Percentiles rank a stretch among this genome's conserved stretches.
These are phyloP conservation scores for Actinopyga echinites DNA, from an alignment of 53 echinoderm and acorn worm species.

Conservation along the genomic window DNA sequence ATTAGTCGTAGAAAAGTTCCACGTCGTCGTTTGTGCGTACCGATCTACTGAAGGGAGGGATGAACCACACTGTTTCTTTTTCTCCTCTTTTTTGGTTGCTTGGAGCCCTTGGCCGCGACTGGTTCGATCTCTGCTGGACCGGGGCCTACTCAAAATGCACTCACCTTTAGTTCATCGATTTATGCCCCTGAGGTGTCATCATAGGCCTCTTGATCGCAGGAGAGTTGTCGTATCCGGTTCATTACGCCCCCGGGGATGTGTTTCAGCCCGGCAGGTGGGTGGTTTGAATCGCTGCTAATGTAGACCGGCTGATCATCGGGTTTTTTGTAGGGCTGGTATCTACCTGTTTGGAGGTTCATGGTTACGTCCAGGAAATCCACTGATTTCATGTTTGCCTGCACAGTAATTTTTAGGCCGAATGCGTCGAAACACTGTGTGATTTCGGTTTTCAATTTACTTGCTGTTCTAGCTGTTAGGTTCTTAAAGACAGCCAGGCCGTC, in stretches of 20 bases:
- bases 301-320: slow-evolving; percentile 27
- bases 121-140: not conserved
- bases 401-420: not conserved
- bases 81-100: not conserved
- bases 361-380: slow-evolving; percentile 27
- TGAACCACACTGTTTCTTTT: not conserved
- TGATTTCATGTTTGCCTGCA: slow-evolving; percentile 11
- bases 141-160: not conserved
- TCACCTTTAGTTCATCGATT: not conserved
- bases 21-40: too few species aligned
- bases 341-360: slow-evolving; percentile 28
- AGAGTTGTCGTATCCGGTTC: not conserved
- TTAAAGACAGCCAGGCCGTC: not conserved
- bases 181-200: not conserved
- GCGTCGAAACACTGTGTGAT: not conserved
- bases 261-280: slow-evolving; percentile 27
- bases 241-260: slow-evolving; percentile 20
- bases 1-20: too few species aligned
- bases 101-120: not conserved
- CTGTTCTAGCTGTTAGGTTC: too few species aligned
- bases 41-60: not conserved
- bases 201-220: not conserved
- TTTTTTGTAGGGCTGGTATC: slow-evolving; percentile 29
- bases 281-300: slow-evolving; percentile 23
- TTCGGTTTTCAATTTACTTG: not conserved